Conservation (phyloP, 2,113 vertebrate genomes). For the Cyphomyrus plagiostoma region DNA sequence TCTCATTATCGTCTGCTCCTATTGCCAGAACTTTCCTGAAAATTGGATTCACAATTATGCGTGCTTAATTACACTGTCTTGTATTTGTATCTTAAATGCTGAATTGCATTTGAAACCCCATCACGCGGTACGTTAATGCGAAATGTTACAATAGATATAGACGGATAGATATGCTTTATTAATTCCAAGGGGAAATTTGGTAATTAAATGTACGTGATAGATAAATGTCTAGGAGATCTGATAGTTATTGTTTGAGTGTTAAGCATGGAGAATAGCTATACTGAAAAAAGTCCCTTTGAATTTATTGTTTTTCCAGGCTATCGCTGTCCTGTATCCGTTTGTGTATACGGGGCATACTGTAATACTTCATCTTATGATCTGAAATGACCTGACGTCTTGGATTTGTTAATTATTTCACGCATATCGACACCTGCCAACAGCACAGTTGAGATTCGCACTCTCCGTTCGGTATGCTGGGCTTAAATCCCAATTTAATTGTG, state of each 20-base stretch:
- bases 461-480: not conserved
- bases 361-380: not conserved
- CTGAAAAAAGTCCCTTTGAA: not conserved
- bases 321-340: not conserved
- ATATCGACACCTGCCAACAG: not conserved
- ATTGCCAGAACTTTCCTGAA: not conserved
- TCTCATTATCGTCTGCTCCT: not conserved
- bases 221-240: not conserved
- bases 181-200: not conserved
- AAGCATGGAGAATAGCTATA: not conserved
- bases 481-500: conserved; percentile 15
- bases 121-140: not conserved
- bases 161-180: not conserved
- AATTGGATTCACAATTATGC: not conserved
- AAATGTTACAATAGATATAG: not conserved
- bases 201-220: not conserved
- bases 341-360: not conserved
- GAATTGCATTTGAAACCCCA: not conserved
- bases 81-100: not conserved
- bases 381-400: not conserved
- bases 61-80: not conserved
- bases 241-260: not conserved
- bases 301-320: not conserved
- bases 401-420: not conserved
- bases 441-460: not conserved